These are phyloP conservation scores for Cataglyphis cursor DNA, from an alignment of 2,888 invertebrate genomes.

Conservation along the genomic window DNA sequence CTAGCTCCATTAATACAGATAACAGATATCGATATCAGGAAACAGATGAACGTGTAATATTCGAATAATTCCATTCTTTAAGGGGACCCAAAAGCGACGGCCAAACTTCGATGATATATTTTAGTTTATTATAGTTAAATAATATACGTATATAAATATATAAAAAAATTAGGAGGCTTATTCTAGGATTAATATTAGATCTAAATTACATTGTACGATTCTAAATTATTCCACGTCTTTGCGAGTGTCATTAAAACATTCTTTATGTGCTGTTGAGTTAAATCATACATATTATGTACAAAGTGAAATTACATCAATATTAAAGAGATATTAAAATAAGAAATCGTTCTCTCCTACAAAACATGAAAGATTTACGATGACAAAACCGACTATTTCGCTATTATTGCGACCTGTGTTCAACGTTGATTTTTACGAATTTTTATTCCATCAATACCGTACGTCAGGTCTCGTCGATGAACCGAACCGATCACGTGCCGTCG, in stretches of 20 bases:
- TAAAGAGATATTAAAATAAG: not conserved
- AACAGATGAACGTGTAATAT: not conserved
- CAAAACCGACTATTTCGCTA: not conserved
- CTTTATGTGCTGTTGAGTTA: not conserved
- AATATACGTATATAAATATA: not conserved
- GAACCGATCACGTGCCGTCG: conserved; percentile 34
- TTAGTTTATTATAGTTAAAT: too few relatives aligned
- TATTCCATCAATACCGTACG: conserved; percentile 11
- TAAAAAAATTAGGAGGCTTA: not conserved
- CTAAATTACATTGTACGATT: not conserved
- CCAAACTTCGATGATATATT: too few relatives aligned
- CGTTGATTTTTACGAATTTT: conserved; percentile 40
- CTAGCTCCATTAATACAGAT: not conserved
- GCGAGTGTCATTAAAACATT: not conserved
- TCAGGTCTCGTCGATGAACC: conserved; percentile 5
- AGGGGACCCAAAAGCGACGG: too few relatives aligned
- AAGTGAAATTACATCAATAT: not conserved
- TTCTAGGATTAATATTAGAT: not conserved
- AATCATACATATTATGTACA: not conserved
- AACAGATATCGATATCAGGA: not conserved
- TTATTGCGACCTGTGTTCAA: conserved; percentile 15
- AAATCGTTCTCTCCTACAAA: not conserved
- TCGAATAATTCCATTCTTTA: not conserved
- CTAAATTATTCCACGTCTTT: not conserved
- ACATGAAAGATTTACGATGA: not conserved